Conservation (phyloP, 35 echinoderm and acorn worm species). For the Ophiothrix spiculata region DNA sequence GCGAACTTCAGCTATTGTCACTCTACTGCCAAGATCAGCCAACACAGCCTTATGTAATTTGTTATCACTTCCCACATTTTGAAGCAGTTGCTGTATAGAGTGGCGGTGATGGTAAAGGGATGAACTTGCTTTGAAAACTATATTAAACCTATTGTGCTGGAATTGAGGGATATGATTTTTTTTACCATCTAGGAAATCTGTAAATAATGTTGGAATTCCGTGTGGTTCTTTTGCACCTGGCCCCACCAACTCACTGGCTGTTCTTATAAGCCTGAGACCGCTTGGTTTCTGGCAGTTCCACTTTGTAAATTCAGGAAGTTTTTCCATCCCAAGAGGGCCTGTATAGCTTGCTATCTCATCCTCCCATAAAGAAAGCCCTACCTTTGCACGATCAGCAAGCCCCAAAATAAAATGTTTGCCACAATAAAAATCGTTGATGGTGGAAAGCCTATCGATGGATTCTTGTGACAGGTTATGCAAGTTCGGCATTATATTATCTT, state of each 20-base stretch:
- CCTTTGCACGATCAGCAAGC: background rate
- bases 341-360: background rate
- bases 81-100: background rate
- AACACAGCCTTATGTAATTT: background rate
- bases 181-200: background rate
- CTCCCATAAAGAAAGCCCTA: background rate
- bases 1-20: background rate
- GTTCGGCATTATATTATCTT: background rate
- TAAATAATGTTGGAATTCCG: background rate
- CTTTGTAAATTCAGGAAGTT: background rate
- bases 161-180: background rate
- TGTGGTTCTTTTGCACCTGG: background rate
- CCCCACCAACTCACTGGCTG: background rate
- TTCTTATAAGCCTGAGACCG: background rate
- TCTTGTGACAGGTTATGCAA: background rate
- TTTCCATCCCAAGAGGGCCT: background rate
- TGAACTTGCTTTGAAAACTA: slow-evolving; percentile 3
- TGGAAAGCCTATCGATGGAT: background rate
- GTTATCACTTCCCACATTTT: background rate
- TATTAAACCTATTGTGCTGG: background rate
- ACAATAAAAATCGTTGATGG: background rate
- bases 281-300: background rate
- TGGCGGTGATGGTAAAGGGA: background rate
- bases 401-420: background rate
- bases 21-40: background rate